A percentile compares a stretch with the other conserved stretches of the same genome.
phyloP scores from a whole-genome alignment of 1,140 invertebrate species.

The Ceratina japonica region DNA sequence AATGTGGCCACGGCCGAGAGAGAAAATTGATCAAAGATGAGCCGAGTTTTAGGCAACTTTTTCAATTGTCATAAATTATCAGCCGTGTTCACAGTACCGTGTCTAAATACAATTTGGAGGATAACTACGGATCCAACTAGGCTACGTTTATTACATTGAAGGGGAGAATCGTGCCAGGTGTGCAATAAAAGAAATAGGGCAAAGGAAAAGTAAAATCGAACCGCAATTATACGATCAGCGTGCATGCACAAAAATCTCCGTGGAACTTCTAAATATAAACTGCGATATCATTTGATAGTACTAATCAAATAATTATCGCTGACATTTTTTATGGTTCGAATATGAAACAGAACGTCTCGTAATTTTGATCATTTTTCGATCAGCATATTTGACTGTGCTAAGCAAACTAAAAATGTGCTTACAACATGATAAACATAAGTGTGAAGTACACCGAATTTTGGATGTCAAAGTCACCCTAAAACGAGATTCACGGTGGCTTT shows the following conservation, averaged over 20 bases:
- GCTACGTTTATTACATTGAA: constrained; percentile 8
- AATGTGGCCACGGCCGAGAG: constrained; percentile 13
- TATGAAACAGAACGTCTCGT: too few relatives aligned
- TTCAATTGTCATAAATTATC: background rate
- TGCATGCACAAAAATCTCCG: constrained; percentile 51
- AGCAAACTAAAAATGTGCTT: background rate
- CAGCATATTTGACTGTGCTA: background rate
- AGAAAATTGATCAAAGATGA: background rate
- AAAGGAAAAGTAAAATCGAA: constrained; percentile 29
- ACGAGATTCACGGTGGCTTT: constrained; percentile 13
- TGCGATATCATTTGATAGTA: constrained; percentile 23
- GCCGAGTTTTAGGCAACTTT: background rate
- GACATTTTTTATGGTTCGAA: background rate
- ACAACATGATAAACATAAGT: background rate
- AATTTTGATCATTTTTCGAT: constrained; percentile 16
- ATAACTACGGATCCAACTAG: background rate
- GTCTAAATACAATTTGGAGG: background rate
- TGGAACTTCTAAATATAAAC: constrained; percentile 56
- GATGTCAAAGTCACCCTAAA: constrained; percentile 54
- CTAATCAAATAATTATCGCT: too few relatives aligned
- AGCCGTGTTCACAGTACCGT: constrained; percentile 32
- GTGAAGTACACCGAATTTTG: background rate
- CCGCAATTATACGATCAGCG: constrained; percentile 16
- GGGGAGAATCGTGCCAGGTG: constrained; percentile 29
- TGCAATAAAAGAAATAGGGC: constrained; percentile 44